Evolutionary conservation across 2,888 invertebrate genomes (phyloP), one percentile per base, ranked within the genome.

Genomic region (Perithous albicinctus): DNA sequence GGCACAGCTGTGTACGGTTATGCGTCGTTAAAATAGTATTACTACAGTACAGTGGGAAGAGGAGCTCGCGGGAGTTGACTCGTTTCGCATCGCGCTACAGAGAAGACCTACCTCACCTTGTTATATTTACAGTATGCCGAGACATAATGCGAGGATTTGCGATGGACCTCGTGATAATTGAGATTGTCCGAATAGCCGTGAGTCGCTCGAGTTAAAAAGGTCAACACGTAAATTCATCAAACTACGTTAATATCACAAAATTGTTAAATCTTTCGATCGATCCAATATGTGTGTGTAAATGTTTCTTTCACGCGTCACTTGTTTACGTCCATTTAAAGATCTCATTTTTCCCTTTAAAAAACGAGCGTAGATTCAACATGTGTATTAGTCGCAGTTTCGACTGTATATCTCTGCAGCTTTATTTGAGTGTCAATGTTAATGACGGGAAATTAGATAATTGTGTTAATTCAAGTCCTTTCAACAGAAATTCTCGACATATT

Each of bases 71-170:
- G 38, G n/a, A 23, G 51, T 38, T 69, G 20, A 38, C 10, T 38
- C 12, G 10, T 35, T 51, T 38, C 8, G 67, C 51, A 51, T 48
- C 46, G 29, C 63, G 35, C 77, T 32, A 48, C 43, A 63, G 29
- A 20, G 23, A n/a, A 41, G 72, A 75, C 32, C 32, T 46, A 23
- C 54, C 43, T 76, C 43, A 41, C 56, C 41, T 23, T 38, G 66
- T 74, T 74, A 78, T 74, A 32, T n/a, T 78, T 75, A 70, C 78
- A 74, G 69, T 78, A 74, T 82, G 78, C 66, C 74, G 43, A 70
- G 38, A 35, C 15, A 66, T 18, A 61, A 29, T 26, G 26, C 74
- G 41, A 63, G 18, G 54, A 56, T 29, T 61, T 7, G 59, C 41
- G 67, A 81, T 77, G 81, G 66, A 64, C 61, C 10, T 61, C 35